phyloP scores from a whole-genome alignment of 1,140 invertebrate species.

The Contarinia nasturtii region DNA sequence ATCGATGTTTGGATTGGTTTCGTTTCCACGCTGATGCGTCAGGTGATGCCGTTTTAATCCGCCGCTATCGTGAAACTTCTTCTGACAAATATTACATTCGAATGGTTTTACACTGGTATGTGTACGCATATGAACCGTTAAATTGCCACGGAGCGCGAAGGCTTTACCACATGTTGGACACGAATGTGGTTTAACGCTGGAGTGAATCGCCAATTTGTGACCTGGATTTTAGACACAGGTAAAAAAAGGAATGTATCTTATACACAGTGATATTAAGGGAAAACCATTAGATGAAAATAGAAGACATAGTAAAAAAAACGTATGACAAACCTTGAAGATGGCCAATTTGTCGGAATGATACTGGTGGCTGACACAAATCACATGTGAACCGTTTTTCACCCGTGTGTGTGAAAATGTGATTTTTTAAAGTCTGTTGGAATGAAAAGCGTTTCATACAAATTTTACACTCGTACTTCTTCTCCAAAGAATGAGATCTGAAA shows the following conservation, averaged over 20 bases:
- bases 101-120: constrained; percentile 1
- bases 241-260: too few species aligned
- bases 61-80: not conserved
- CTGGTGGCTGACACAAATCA: not conserved
- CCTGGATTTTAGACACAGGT: not conserved
- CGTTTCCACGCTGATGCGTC: not conserved
- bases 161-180: not conserved
- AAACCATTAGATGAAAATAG: constrained; percentile 28
- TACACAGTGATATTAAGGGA: not conserved
- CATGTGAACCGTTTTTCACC: not conserved
- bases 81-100: not conserved
- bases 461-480: not conserved
- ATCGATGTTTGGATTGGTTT: too few species aligned
- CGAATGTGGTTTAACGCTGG: not conserved
- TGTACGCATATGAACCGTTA: constrained; percentile 1
- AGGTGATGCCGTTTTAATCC: not conserved
- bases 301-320: constrained; percentile 8
- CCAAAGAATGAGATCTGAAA: not conserved
- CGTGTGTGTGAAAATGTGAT: not conserved
- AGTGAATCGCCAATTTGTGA: not conserved
- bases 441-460: not conserved
- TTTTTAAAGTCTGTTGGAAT: not conserved
- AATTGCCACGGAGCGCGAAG: not conserved
- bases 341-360: not conserved
- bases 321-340: constrained; percentile 29